Evolutionary conservation across 2,797 vertebrate genomes (phyloP).

Genomic region (Smutsia gigantea): DNA sequence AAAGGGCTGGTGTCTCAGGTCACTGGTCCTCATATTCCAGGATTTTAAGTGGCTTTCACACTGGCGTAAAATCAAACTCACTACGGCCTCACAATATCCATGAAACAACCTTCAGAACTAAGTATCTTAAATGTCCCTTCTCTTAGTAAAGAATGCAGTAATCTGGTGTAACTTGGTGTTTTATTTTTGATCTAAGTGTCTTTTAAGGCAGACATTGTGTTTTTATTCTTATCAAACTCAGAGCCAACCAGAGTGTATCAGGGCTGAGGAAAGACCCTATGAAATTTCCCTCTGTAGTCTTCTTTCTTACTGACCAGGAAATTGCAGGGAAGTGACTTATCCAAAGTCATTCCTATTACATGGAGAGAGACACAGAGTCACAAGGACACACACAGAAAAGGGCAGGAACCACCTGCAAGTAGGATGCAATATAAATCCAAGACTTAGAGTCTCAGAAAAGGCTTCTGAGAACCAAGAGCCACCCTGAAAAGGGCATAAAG

Average conservation of each 20-base stretch:
- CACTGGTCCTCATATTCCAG: background rate
- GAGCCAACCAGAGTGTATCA: background rate
- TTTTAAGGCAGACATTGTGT: background rate
- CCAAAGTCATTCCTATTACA: background rate
- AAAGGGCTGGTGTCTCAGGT: background rate
- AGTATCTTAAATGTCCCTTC: background rate
- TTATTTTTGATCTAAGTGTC: background rate
- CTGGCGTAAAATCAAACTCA: conserved; percentile 14
- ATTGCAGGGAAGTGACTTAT: background rate
- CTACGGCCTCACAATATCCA: background rate
- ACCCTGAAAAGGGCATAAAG: background rate
- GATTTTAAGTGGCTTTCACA: conserved; percentile 18
- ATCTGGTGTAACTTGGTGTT: background rate
- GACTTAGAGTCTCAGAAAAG: background rate
- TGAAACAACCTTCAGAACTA: background rate
- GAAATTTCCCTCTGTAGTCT: background rate
- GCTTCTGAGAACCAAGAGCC: background rate
- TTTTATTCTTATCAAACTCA: background rate
- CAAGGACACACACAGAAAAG: background rate
- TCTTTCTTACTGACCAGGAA: background rate
- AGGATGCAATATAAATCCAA: background rate
- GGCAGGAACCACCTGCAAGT: background rate
- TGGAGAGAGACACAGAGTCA: background rate
- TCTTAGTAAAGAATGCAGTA: background rate
- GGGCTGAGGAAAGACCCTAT: background rate